phyloP scores from a whole-genome alignment of 2,797 vertebrate species.

The Linurgus olivaceus region DNA sequence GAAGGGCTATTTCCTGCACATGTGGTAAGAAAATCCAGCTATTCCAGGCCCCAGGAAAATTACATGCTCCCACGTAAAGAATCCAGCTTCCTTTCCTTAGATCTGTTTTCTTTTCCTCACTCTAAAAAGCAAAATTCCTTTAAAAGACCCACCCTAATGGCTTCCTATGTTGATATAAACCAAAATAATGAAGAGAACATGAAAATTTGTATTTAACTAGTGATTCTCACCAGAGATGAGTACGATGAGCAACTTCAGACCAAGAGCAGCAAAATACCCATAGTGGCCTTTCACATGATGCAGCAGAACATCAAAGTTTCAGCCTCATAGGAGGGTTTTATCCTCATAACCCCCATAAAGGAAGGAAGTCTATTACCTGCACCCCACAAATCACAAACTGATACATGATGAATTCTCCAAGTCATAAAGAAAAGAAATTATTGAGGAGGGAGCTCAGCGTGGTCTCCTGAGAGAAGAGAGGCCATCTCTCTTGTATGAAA shows the following conservation, averaged over 20 bases:
- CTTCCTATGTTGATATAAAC: neutral
- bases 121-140: neutral
- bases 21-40: constrained; percentile 49
- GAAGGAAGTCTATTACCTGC: neutral
- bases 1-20: constrained; percentile 58
- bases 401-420: neutral
- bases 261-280: neutral
- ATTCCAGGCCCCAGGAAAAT: constrained; percentile 31
- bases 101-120: constrained; percentile 20
- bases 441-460: neutral
- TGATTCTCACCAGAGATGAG: neutral
- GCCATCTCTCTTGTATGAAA: neutral
- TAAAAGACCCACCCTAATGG: neutral
- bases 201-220: neutral
- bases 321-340: neutral
- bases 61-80: constrained; percentile 25
- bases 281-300: neutral
- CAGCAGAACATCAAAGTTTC: neutral
- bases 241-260: neutral
- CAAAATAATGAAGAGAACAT: neutral
- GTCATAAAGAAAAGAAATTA: neutral
- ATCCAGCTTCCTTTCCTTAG: constrained; percentile 19
- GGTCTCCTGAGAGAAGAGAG: neutral
- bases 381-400: neutral
- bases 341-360: neutral